Evolutionary conservation across 2,888 invertebrate species (phyloP).

Genomic region (Folsomia candida): DNA sequence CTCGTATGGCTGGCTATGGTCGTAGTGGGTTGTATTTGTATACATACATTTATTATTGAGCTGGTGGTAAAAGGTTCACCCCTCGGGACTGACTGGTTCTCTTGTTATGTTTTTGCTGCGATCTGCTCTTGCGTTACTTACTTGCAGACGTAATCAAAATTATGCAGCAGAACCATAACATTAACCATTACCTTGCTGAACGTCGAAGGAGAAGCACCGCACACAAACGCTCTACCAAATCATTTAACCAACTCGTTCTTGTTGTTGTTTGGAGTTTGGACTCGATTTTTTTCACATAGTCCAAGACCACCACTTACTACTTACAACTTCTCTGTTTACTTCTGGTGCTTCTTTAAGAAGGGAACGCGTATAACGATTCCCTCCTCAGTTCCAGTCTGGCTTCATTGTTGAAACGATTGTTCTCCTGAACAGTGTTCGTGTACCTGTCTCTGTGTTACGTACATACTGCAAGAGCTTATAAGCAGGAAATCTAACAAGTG

Average conservation of each 20-base stretch:
- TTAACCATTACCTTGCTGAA: slow-evolving; percentile 37
- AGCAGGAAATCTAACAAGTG: background rate
- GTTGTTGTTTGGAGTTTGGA: background rate
- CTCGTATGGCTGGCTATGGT: background rate
- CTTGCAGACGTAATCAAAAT: slow-evolving; percentile 34
- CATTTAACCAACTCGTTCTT: background rate
- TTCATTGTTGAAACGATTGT: background rate
- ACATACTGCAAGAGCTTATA: background rate
- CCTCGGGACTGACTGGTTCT: slow-evolving; percentile 3
- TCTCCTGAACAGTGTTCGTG: background rate
- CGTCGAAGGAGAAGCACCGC: slow-evolving; percentile 11
- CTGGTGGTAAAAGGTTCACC: slow-evolving; percentile 5
- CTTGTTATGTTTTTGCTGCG: slow-evolving; percentile 1
- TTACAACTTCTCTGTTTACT: too few species aligned
- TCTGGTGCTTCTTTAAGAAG: too few species aligned
- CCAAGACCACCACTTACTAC: background rate
- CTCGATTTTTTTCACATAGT: background rate
- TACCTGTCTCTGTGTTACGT: background rate
- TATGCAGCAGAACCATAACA: slow-evolving; percentile 32
- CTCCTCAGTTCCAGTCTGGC: background rate
- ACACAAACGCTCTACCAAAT: background rate
- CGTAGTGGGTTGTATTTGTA: slow-evolving; percentile 5
- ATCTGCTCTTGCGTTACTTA: slow-evolving; percentile 14
- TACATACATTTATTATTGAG: background rate
- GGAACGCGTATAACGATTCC: background rate